Base-by-base conservation (phyloP, 2,888 invertebrate species). In the Phorcus lineatus region DNA sequence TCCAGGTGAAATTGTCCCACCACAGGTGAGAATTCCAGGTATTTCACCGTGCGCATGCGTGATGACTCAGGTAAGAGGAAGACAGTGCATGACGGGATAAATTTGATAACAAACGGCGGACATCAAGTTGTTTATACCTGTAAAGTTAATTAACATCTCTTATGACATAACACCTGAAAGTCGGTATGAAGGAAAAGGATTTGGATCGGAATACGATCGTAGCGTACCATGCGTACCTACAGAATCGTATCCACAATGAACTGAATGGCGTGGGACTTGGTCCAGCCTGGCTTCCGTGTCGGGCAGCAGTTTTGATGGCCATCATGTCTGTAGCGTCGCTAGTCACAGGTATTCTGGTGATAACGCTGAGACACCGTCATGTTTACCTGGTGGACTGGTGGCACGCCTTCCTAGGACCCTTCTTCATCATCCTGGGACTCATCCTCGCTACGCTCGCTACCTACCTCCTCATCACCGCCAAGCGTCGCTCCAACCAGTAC, bases 191-290 rank as follows among this genome's bases (percentile, higher is more conserved):
- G 79, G 85, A 86, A 74, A 86, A 86, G 74, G 87, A 87, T 52
- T 86, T 87, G 74, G 90, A 91, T 79, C 89, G 89, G 79, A 90
- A 89, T 81, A 91, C 91, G 0, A 89, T 91, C 66, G 89, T 90
- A 78, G 89, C 90, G 1, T 90, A 90, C 80, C 90, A 90, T 77
- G 86, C 87, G 62, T 89, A 88, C 78, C 84, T 91, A 1, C 90
- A 91, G 81, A 82, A 84, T 2, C 85, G 87, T 31, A 90, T 91
- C 67, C 88, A 88, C 74, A 84, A 84, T 40, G 88, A 89, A 75
- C 81, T 91, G 24, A 90, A 90, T 82, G 88, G 88, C 7, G 81
- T 90, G 36, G 80, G 83, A 0, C 84, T 91, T 19, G 91, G 91
- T 2, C 91, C 90, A 47, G 91, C 88, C 1, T 82, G 84, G 40